phyloP scores from a whole-genome alignment of 2,888 invertebrate genomes.

The Trypoxylon attenuatum region DNA sequence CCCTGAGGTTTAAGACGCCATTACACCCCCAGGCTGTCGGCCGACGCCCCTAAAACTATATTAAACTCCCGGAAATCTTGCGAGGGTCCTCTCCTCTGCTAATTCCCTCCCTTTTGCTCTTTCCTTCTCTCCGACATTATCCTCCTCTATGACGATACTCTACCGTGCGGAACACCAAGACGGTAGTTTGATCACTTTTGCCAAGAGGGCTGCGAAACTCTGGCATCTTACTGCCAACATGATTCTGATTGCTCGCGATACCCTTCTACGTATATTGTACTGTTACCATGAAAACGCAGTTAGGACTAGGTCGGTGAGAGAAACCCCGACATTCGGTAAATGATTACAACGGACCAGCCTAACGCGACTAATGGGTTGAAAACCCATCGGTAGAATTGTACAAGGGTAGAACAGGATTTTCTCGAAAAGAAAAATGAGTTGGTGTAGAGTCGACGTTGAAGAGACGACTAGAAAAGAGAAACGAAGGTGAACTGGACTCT shows the following conservation, averaged over 20 bases:
- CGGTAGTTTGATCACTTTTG: constrained; percentile 69
- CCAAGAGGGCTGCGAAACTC: constrained; percentile 24
- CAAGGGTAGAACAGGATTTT: neutral
- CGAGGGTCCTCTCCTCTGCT: constrained; percentile 58
- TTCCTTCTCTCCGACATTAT: constrained; percentile 32
- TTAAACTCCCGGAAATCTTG: constrained; percentile 74
- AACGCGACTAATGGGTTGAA: too few species aligned
- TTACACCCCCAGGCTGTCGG: constrained; percentile 69
- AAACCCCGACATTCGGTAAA: too few species aligned
- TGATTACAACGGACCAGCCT: too few species aligned
- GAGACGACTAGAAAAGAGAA: constrained; percentile 39
- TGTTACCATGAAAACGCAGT: too few species aligned
- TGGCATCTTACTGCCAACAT: constrained; percentile 8
- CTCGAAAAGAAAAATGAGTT: constrained; percentile 5
- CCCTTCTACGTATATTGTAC: neutral
- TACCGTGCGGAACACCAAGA: constrained; percentile 58
- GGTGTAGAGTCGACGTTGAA: constrained; percentile 22
- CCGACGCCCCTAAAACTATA: constrained; percentile 73
- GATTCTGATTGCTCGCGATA: constrained; percentile 3
- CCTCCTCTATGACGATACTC: constrained; percentile 29
- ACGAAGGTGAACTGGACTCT: constrained; percentile 60
- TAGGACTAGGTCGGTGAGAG: too few species aligned
- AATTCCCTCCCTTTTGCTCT: constrained; percentile 52
- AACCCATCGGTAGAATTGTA: too few species aligned
- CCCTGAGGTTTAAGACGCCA: constrained; percentile 74